Conservation (phyloP, 2,888 invertebrate genomes). For the Limnephilus auricula region DNA sequence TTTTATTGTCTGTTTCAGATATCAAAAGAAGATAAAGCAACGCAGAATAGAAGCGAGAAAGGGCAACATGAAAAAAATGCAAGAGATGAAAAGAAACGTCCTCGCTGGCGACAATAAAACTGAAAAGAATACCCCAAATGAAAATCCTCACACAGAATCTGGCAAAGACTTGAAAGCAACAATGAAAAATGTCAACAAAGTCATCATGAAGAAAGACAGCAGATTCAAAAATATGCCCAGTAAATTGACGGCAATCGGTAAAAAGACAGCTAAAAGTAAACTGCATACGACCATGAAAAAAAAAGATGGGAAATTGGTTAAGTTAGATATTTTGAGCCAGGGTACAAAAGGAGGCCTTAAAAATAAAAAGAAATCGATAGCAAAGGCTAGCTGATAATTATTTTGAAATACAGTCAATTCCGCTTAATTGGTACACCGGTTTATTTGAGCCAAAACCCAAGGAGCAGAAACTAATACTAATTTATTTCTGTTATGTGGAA, state of each 20-base stretch:
- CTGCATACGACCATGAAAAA: conserved; percentile 46
- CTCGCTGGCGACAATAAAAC: conserved; percentile 67
- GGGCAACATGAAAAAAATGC: conserved; percentile 61
- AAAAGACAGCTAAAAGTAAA: conserved; percentile 72
- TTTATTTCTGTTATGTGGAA: too few relatives aligned
- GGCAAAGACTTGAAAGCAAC: conserved; percentile 69
- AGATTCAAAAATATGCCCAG: conserved; percentile 76
- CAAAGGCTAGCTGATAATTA: neutral
- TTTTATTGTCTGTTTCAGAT: conserved; percentile 55
- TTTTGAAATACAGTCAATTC: neutral
- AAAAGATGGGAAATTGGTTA: conserved; percentile 52
- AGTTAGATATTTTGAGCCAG: conserved; percentile 49
- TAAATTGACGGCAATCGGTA: conserved; percentile 74
- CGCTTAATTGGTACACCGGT: too few relatives aligned
- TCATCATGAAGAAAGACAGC: conserved; percentile 75
- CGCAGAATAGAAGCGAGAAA: conserved; percentile 55
- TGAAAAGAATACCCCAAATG: conserved; percentile 67
- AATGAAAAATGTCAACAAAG: conserved; percentile 74
- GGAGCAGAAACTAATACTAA: too few relatives aligned
- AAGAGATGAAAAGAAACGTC: conserved; percentile 58
- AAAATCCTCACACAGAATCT: conserved; percentile 3
- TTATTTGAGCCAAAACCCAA: too few relatives aligned
- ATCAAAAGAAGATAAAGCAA: conserved; percentile 60
- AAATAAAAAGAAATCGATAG: conserved; percentile 9
- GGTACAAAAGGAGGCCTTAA: conserved; percentile 7